phyloP scores from a whole-genome alignment of 1,140 invertebrate genomes.

The Delia radicum region DNA sequence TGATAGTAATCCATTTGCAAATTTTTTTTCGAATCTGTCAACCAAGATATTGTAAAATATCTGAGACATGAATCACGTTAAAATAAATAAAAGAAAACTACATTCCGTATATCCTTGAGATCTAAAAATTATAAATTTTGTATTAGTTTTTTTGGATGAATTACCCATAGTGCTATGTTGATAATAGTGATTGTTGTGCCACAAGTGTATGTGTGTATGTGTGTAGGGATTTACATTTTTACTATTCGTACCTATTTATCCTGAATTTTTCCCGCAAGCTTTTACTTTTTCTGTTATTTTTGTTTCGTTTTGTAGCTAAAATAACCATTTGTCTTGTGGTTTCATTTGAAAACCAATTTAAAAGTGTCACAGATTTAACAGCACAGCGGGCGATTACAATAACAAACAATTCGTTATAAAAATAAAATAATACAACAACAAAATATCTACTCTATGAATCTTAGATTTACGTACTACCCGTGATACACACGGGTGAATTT shows the following conservation, averaged over 20 bases:
- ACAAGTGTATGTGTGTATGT: background rate
- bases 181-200: background rate
- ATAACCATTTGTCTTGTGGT: constrained; percentile 10
- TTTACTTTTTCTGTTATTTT: background rate
- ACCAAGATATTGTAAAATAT: no score
- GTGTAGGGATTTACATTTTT: no score
- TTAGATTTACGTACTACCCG: background rate
- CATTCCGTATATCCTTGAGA: no score
- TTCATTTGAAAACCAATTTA: constrained; percentile 22
- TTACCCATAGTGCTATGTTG: no score
- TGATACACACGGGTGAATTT: background rate
- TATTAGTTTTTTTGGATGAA: no score
- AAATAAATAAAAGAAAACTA: no score
- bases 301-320: background rate
- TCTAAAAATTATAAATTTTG: no score
- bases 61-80: no score
- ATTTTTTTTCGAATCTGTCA: no score
- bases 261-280: no score
- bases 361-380: constrained; percentile 17
- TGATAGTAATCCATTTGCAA: no score
- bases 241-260: no score
- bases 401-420: background rate
- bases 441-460: background rate
- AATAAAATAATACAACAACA: background rate
- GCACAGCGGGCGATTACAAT: background rate